These are phyloP conservation scores for Phenganax subtilis DNA, from an alignment of 92 coral and sea anemone genomes.

Conservation along the genomic window DNA sequence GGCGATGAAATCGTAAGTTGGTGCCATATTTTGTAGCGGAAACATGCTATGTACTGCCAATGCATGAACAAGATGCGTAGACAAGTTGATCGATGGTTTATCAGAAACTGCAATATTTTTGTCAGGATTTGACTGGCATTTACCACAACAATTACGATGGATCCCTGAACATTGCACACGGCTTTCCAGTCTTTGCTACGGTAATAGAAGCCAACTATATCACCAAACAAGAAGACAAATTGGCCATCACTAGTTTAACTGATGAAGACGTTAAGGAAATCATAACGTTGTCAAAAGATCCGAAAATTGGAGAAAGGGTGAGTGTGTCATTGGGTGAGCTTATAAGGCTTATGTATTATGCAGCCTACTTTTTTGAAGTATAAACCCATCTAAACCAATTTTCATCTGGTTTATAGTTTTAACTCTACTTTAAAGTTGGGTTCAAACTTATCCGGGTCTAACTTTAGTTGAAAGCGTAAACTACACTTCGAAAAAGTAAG, in stretches of 20 bases:
- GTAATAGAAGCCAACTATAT: constrained; percentile 93
- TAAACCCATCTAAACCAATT: too few relatives aligned
- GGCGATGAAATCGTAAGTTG: constrained; percentile 96
- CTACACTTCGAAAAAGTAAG: too few relatives aligned
- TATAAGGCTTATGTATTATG: background rate
- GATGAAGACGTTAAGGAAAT: constrained; percentile 96
- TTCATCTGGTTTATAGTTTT: too few relatives aligned
- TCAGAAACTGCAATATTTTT: background rate
- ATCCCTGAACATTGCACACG: constrained; percentile 83
- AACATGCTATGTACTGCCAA: background rate
- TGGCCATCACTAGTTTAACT: constrained; percentile 94
- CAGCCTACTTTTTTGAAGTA: too few relatives aligned
- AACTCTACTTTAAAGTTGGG: too few relatives aligned
- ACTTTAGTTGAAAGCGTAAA: too few relatives aligned
- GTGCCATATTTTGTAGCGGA: background rate
- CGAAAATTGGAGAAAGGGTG: constrained; percentile 91
- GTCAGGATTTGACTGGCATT: constrained; percentile 91
- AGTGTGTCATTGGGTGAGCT: constrained; percentile 1
- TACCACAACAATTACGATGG: constrained; percentile 90
- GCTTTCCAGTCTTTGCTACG: constrained; percentile 98
- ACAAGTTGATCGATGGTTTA: background rate
- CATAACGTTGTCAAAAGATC: constrained; percentile 76
- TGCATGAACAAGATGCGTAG: background rate
- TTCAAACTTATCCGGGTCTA: too few relatives aligned
- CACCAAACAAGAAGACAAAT: constrained; percentile 95